Base-by-base conservation (phyloP, 23 tunicate species). In the Trididemnum nubilum region DNA sequence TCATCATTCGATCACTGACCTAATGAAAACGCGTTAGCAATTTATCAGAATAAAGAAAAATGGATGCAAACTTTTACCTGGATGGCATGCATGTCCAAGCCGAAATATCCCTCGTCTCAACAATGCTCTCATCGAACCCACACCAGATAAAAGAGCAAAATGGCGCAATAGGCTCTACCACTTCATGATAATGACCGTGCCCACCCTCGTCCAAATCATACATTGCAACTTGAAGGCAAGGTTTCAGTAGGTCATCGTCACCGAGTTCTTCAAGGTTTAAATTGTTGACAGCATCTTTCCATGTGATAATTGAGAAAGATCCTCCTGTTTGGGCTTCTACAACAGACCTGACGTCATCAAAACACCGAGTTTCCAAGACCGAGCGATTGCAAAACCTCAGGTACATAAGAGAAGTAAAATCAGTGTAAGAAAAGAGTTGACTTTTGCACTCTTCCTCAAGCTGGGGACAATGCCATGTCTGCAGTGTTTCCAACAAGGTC, bases 111-210 rank as follows among this genome's bases (percentile, higher is more conserved):
- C 78, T 35, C 29, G 39, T 27, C 19, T 65, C 35, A 21, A 88
- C 58, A 2, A 80, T 32, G 21, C 65, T 35, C 0, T 65, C 86
- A 34, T 86, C 91, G 36, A 64, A 82, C 22, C 87, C 92, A 35
- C 92, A 88, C 92, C 92, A 88, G 26, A 82, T 71, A 50, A 88
- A 76, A 2, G 82, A 78, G 65, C 92, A 88, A 51, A 88, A 88
- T 1, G 92, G 92, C 27, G 64, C 44, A 33, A 82, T 34, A 1
- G 67, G 57, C 0, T 82, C 39, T 24, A 88, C 30, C 22, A 70
- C 73, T 49, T 88, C 92, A 33, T 80, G 85, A 44, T 72, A 86
- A 2, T 85, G 80, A 23, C 77, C 77, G 64, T 21, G 27, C 34
- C 87, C 87, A 1, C 83, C 83, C 0, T 63, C 24, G 36, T 88